Conservation (phyloP, 2,113 vertebrate genomes). For the Fulica atra region DNA sequence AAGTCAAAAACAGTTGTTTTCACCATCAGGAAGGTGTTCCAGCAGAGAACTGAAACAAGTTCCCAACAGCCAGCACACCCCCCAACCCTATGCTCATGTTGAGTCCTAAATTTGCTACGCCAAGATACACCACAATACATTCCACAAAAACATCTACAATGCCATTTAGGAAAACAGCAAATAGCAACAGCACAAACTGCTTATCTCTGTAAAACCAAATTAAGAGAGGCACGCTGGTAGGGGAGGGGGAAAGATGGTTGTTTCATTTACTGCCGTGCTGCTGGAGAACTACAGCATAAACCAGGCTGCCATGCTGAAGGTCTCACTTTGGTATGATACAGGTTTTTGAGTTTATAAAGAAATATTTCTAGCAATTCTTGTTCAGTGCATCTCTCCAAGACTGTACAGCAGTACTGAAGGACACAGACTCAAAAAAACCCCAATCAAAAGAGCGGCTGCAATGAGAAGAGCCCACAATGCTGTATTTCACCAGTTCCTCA, state of each 20-base stretch:
- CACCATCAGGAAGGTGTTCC: background rate
- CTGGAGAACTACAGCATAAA: background rate
- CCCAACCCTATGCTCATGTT: fast-evolving
- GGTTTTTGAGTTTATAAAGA: background rate
- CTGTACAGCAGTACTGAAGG: background rate
- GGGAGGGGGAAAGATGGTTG: background rate
- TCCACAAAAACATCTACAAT: background rate
- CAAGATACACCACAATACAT: background rate
- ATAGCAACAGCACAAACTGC: background rate
- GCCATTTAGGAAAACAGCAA: background rate
- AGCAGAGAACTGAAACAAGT: background rate
- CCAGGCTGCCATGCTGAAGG: background rate
- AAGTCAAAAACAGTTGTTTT: background rate
- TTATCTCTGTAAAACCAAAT: background rate
- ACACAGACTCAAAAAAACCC: background rate
- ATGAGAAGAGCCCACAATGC: background rate
- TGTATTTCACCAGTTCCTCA: background rate
- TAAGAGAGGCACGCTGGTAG: background rate
- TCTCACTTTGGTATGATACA: background rate
- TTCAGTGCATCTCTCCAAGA: background rate
- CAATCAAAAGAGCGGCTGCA: background rate
- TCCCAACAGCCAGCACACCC: fast-evolving
- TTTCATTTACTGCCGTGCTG: background rate
- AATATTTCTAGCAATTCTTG: background rate
- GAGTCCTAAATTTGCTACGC: background rate